phyloP scores from a whole-genome alignment of 2,888 invertebrate genomes.

The Ichneumon xanthorius region DNA sequence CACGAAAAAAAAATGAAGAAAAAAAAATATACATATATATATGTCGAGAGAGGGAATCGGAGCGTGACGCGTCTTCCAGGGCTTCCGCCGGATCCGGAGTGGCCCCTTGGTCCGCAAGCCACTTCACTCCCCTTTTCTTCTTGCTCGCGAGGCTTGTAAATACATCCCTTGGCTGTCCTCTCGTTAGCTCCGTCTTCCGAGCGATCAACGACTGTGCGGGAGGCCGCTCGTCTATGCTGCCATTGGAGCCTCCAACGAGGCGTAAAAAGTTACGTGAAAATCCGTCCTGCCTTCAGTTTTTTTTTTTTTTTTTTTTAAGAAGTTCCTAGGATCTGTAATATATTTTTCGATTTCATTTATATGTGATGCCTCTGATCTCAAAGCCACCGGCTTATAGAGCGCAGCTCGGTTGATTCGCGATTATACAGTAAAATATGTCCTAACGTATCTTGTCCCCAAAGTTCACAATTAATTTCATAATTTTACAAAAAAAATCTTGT shows the following conservation, averaged over 20 bases:
- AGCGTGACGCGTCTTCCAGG: slow-evolving; percentile 51
- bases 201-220: slow-evolving; percentile 17
- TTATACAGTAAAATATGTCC: no score
- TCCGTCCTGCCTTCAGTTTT: neutral
- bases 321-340: neutral
- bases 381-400: no score
- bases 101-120: slow-evolving; percentile 27
- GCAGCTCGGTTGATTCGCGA: no score
- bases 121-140: slow-evolving; percentile 41
- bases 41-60: slow-evolving; percentile 56
- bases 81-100: slow-evolving; percentile 63
- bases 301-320: neutral
- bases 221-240: slow-evolving; percentile 37
- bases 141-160: slow-evolving; percentile 33
- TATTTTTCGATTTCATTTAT: neutral
- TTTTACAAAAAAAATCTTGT: no score
- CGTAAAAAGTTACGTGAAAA: neutral
- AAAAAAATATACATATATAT: slow-evolving; percentile 34
- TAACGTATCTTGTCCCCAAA: no score
- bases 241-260: neutral
- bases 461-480: no score
- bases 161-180: slow-evolving; percentile 34
- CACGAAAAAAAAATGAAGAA: slow-evolving; percentile 32
- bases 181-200: slow-evolving; percentile 57
- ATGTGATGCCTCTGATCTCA: neutral